Evolutionary conservation across 1,140 invertebrate species (phyloP), one percentile per base, ranked within the genome.

Genomic region (Acromyrmex charruanus): DNA sequence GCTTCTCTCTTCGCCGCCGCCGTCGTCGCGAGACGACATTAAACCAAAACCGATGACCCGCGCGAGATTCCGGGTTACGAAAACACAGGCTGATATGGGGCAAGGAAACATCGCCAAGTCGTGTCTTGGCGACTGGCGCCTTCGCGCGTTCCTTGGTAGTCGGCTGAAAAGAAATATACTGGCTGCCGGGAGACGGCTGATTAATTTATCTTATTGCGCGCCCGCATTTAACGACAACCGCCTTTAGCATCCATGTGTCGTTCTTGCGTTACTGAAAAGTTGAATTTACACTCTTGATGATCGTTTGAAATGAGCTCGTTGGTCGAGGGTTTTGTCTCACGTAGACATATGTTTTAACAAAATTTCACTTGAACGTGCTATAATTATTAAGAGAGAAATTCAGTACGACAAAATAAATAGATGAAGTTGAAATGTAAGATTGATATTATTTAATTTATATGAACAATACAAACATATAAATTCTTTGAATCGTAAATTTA

Each of bases 1-100:
- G 25, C 80, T 74, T 61, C 59, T 75, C 14, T 35, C 55, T 44
- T 74, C 80, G 14, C 35, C 28, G 77, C 44, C 71, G 58, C 58
- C 74, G 28, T 53, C 44, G 61, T 77, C 49, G 68, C 68, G 28
- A 61, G 69, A 84, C 80, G 69, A 84, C 80, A 84, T 25, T 82
- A 82, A 82, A 82, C 80, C 80, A 75, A 84, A 85, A 88, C 87
- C 84, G 79, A 88, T 88, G 87, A 88, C 87, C 87, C 75, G 85
- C 59, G 72, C 79, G 87, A 87, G 87, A 87, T 87, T 87, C 87
- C 87, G 87, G 87, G 87, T 87, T 88, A 87, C 75, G 87, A 88
- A 88, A 88, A 88, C 87, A 88, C 85, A 35, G 87, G 61, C 77
- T 31, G 81, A 87, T 87, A 88, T 75, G 85, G 77, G 61, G 69